Base-by-base conservation (phyloP, 2,797 vertebrate species). In the Choloepus didactylus region DNA sequence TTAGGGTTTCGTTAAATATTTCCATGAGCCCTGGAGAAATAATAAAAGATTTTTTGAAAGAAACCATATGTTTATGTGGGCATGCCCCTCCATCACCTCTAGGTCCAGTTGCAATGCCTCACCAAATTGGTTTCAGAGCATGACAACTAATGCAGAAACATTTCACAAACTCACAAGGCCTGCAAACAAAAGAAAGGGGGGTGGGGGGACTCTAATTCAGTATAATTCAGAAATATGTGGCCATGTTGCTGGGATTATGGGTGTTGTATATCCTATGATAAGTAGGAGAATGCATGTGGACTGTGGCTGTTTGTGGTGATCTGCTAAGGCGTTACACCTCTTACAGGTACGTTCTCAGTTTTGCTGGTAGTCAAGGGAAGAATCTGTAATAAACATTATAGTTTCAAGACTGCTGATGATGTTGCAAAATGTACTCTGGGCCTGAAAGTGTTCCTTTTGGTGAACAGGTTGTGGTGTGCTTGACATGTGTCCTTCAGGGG, bases 1-100 rank as follows among this genome's bases (percentile, higher is more conserved):
- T 94, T 41, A 92, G 77, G 59, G 11, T 93, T 95, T 89, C 59
- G 83, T 83, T 41, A 88, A 94, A 89, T 54, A 80, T 66, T 93
- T 41, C 44, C 87, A 75, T 86, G 73, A 6, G 25, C 29, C 35
- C 44, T 79, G 66, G 46, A 93, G 79, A 93, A 83, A 86, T 64
- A 85, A 75, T 73, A 76, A 87, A 54, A 83, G 31, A 23, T 62
- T 67, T 91, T 25, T 88, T 87, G 31, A 87, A 87, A 91, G 60
- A 80, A 84, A 93, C 38, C 49, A 25, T 67, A 18, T 95, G 84
- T 69, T 95, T 83, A 11, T 60, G 38, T 81, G 87, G 23, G n/a
- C 64, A 73, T 81, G 16, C n/a, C 21, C 84, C 2, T 27, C 46
- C 5, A 19, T 66, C 69, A 77, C n/a, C 35, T 73, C 59, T 66